These are phyloP conservation scores for Rhabdornis inornatus DNA, from an alignment of 2,113 vertebrate species.

Conservation along the genomic window DNA sequence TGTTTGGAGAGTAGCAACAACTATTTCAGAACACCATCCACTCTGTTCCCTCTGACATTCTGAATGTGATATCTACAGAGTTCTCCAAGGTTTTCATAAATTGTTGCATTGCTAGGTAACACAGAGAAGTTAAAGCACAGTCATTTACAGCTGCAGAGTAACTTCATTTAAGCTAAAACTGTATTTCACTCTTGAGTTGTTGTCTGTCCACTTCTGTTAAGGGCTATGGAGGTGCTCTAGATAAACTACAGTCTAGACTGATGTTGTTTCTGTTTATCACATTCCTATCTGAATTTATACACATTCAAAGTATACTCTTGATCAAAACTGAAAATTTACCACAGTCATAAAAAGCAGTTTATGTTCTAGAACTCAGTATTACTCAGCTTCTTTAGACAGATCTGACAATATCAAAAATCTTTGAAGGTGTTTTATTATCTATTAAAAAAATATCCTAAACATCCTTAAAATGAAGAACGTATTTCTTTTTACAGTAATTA, in stretches of 20 bases:
- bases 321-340: background rate
- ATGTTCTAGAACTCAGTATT: rapidly evolving
- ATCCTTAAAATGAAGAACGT: background rate
- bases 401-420: background rate
- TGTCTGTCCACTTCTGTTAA: background rate
- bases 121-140: background rate
- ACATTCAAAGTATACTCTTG: background rate
- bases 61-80: background rate
- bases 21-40: background rate
- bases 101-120: background rate
- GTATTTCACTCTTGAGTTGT: background rate
- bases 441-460: background rate
- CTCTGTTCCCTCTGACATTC: background rate
- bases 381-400: background rate
- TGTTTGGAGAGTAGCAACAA: background rate
- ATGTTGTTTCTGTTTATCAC: background rate
- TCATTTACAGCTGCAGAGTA: background rate
- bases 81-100: background rate
- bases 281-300: background rate
- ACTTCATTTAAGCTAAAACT: background rate
- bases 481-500: background rate
- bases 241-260: background rate
- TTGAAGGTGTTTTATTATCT: background rate
- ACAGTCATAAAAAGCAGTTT: background rate
- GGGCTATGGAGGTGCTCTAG: background rate